Evolutionary conservation across 2,113 vertebrate genomes (phyloP).

Genomic region (Pygoscelis antarcticus): DNA sequence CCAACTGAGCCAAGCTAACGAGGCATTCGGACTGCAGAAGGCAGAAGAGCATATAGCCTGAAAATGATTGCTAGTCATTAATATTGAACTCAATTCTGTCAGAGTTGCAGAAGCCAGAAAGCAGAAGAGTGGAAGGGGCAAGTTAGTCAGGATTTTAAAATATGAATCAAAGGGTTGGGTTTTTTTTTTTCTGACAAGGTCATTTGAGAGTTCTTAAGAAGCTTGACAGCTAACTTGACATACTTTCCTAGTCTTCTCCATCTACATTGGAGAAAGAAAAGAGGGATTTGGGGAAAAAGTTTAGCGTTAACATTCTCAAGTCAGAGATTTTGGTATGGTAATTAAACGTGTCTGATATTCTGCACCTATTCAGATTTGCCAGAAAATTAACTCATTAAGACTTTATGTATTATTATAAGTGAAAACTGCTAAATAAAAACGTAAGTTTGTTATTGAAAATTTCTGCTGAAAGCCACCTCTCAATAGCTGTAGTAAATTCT

Average conservation of each 20-base stretch:
- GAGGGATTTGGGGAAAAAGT: neutral
- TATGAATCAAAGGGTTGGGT: conserved; percentile 29
- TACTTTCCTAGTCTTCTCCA: conserved; percentile 12
- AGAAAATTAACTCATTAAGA: conserved; percentile 7
- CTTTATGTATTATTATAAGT: neutral
- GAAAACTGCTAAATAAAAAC: neutral
- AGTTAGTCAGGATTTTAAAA: conserved; percentile 44
- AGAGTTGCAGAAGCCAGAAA: neutral
- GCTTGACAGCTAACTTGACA: neutral
- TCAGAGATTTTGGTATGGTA: conserved; percentile 4
- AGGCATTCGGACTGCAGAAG: neutral
- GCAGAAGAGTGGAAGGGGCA: conserved; percentile 1
- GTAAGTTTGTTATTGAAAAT: neutral
- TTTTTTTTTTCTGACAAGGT: neutral
- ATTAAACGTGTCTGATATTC: neutral
- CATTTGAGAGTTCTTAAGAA: conserved; percentile 30
- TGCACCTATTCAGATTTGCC: neutral
- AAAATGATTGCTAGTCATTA: conserved; percentile 11
- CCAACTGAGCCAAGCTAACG: neutral
- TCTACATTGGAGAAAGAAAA: neutral
- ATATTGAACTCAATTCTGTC: conserved; percentile 33
- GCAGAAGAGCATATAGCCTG: neutral
- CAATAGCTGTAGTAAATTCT: neutral
- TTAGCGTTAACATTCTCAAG: neutral
- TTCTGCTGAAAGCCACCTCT: neutral